These are phyloP conservation scores for Mamestra configurata DNA, from an alignment of 1,140 invertebrate genomes.

Conservation along the genomic window DNA sequence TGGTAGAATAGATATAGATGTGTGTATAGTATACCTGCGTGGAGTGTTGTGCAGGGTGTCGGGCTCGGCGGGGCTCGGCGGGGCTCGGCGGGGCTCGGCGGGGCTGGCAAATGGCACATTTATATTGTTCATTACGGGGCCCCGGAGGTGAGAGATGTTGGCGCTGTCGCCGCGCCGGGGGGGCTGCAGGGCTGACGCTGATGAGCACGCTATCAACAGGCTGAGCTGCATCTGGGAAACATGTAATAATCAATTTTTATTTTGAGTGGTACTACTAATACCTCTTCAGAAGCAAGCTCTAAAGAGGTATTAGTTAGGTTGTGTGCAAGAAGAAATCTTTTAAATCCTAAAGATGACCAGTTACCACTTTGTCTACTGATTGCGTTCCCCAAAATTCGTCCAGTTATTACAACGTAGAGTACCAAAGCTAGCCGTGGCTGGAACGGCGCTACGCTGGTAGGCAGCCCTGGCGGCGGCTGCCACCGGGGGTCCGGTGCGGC, in stretches of 20 bases:
- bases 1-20: not conserved
- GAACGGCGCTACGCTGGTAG: too few species aligned
- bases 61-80: constrained; percentile 53
- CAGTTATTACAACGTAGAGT: not conserved
- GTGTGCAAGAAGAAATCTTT: not conserved
- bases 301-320: not conserved
- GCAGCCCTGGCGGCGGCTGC: constrained; percentile 66
- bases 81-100: not conserved
- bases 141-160: constrained; percentile 84
- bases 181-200: constrained; percentile 68
- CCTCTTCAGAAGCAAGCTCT: not conserved
- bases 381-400: not conserved
- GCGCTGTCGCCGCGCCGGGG: constrained; percentile 78
- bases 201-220: not conserved
- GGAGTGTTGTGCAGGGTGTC: constrained; percentile 25
- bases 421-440: not conserved
- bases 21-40: constrained; percentile 3
- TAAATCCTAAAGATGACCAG: too few species aligned
- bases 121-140: constrained; percentile 84
- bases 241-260: not conserved
- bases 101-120: constrained; percentile 78
- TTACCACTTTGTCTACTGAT: not conserved
- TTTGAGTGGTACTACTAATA: too few species aligned
- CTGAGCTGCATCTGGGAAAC: not conserved
- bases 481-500: constrained; percentile 70